Evolutionary conservation across 2,113 vertebrate genomes (phyloP), one percentile per base, ranked within the genome.

Genomic region (Vicugna pacos): DNA sequence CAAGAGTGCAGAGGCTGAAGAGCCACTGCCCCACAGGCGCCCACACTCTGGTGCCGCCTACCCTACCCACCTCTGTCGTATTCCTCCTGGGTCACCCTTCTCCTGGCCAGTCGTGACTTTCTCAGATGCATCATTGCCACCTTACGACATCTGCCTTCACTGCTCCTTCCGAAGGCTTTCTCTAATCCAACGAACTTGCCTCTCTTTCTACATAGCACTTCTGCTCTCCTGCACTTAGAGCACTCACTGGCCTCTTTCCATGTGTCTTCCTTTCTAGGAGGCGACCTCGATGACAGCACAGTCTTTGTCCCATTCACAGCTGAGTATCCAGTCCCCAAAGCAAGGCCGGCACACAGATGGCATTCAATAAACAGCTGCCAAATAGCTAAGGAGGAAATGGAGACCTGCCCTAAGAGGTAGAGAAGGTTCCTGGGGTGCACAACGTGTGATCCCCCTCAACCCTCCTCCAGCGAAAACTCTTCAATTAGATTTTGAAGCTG

Each of bases 391-490:
- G 30, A 46, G 22, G 24, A n/a, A 22, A 7, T 19, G 17, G 12
- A 20, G 26, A 26, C 3, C 16, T 20, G 6, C 30, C n/a, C 10
- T 35, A 38, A 28, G 38, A 69, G 50, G 12, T 28, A 19, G 60
- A n/a, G 58, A 77, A 6, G 2, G 0, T 64, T 70, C 19, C n/a
- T 48, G 50, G 12, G 38, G 1, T 32, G 0, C 14, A 19, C 6
- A 4, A 52, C 10, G 6, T 26, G 12, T 30, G 14, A n/a, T 16
- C 6, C n/a, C 48, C 20, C 30, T 48, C 19, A 28, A 6, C 5
- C 7, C 30, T n/a, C 81, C 75, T 12, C 32, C 17, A 52, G 28
- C 0, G 0, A 48, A 62, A 48, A 15, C 20, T 52, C 81, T 60
- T 80, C 8, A 7, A 0, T 32, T 54, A 1, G 2, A 48, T 54